These are phyloP conservation scores for Acipenser ruthenus DNA, from an alignment of 2,797 vertebrate species.

Conservation along the genomic window DNA sequence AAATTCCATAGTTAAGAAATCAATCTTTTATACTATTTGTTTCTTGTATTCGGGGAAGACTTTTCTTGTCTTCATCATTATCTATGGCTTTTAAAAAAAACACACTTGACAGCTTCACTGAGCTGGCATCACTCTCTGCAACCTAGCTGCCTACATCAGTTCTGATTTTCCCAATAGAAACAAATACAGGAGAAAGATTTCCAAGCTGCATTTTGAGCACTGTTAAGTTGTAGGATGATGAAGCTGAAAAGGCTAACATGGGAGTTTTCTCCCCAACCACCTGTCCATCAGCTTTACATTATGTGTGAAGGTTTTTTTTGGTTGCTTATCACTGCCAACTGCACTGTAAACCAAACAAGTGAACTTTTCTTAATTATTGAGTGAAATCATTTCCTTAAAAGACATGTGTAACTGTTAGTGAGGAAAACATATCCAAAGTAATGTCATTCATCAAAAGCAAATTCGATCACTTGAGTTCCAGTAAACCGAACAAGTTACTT, in stretches of 20 bases:
- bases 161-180: background rate
- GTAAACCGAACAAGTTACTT: no score
- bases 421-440: no score
- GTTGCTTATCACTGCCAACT: background rate
- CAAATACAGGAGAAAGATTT: background rate
- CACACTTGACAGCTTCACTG: background rate
- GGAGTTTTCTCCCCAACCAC: background rate
- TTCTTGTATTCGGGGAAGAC: background rate
- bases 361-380: background rate
- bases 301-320: background rate
- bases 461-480: no score
- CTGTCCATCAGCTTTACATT: background rate
- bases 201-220: background rate
- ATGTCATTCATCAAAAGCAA: no score
- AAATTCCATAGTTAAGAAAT: background rate
- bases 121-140: background rate
- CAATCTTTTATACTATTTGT: background rate
- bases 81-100: background rate
- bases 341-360: background rate
- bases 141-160: background rate
- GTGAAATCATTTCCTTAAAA: no score
- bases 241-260: background rate
- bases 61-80: background rate
- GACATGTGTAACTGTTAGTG: no score
- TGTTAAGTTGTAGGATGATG: conserved; percentile 2